phyloP scores from a whole-genome alignment of 1,140 invertebrate species.

The Pararge aegeria region DNA sequence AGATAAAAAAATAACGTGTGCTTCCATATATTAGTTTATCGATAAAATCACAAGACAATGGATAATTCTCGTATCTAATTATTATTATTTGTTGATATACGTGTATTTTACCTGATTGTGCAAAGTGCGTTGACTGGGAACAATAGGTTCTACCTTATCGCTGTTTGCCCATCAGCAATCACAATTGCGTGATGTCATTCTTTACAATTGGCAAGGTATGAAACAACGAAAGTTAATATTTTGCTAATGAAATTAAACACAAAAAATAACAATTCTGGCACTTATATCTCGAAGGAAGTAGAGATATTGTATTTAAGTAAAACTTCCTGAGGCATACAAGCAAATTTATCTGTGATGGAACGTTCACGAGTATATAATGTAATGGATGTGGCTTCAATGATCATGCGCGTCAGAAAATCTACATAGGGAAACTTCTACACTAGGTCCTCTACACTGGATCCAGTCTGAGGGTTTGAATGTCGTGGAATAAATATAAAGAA shows the following conservation, averaged over 20 bases:
- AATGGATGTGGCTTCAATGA: too few species aligned
- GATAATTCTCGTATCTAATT: conserved; percentile 22
- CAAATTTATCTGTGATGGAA: too few species aligned
- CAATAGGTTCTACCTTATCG: conserved; percentile 49
- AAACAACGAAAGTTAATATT: not conserved
- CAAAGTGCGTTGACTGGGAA: conserved; percentile 54
- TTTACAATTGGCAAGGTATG: conserved; percentile 23
- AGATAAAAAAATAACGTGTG: not conserved
- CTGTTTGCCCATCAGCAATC: conserved; percentile 35
- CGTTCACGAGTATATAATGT: too few species aligned
- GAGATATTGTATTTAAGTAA: too few species aligned
- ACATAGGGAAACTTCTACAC: too few species aligned
- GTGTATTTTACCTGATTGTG: conserved; percentile 25
- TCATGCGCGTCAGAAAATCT: too few species aligned
- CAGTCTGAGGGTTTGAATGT: too few species aligned
- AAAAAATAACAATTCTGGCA: not conserved
- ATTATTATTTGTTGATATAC: conserved; percentile 19
- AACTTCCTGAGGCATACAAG: too few species aligned
- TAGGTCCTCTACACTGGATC: too few species aligned
- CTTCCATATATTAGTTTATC: not conserved
- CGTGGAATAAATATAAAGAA: too few species aligned
- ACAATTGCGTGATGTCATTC: conserved; percentile 23
- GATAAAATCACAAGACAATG: conserved; percentile 24
- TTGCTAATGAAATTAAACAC: not conserved
- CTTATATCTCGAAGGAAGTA: too few species aligned